Evolutionary conservation across 1,140 invertebrate species (phyloP).

Genomic region (Pentalonia nigronervosa): DNA sequence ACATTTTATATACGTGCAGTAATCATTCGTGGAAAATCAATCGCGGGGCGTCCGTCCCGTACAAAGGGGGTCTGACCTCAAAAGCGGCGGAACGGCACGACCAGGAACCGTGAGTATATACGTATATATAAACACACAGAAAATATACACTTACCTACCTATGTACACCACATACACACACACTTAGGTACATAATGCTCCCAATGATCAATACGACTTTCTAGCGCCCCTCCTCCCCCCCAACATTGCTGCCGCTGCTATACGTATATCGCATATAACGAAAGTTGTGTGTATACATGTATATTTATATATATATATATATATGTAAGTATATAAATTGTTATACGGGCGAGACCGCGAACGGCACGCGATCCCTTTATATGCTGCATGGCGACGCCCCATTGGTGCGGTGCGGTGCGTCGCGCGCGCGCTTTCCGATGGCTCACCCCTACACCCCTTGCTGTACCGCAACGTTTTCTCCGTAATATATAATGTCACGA

Average conservation of each 20-base stretch:
- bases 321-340: slow-evolving; percentile 1
- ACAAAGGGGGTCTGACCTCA: slow-evolving; percentile 46
- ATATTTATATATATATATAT: background rate
- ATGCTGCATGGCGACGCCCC: slow-evolving; percentile 47
- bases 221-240: background rate
- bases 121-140: background rate
- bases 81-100: slow-evolving; percentile 30
- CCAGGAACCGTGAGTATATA: slow-evolving; percentile 39
- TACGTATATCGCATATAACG: background rate
- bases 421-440: slow-evolving; percentile 3
- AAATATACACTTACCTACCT: slow-evolving; percentile 2
- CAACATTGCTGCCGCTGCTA: background rate
- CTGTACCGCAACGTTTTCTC: background rate
- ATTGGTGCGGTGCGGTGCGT: slow-evolving; percentile 37
- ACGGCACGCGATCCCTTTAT: slow-evolving; percentile 46
- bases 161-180: background rate
- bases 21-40: slow-evolving; percentile 46
- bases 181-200: background rate
- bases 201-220: slow-evolving; percentile 56
- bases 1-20: background rate
- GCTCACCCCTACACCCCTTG: background rate
- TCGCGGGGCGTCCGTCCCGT: background rate
- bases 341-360: slow-evolving; percentile 45
- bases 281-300: background rate
- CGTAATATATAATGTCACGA: slow-evolving; percentile 7